Evolutionary conservation across 2,888 invertebrate species (phyloP), one percentile per base, ranked within the genome.

Genomic region (Drosophila dives): DNA sequence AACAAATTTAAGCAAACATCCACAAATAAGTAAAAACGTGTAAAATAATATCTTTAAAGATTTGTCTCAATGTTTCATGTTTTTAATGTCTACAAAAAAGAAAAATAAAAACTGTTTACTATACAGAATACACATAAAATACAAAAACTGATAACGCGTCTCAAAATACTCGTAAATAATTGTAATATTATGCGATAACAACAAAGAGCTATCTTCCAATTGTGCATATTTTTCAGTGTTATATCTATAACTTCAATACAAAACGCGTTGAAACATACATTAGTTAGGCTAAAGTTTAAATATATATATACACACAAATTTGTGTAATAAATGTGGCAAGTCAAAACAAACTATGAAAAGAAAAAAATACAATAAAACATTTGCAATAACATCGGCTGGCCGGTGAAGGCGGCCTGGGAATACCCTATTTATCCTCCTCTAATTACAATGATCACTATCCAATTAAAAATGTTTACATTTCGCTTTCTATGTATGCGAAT

Each of bases 151-250:
- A 60, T 49, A 63, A 76, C 49, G 50, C 65, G 56, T 66, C 51
- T 53, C 26, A 55, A 59, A 33, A 63, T 64, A 69, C 58, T 69
- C 69, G 63, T 64, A 74, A 67, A 69, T 79, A 54, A 68, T 72
- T 77, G 49, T 67, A 76, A 76, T 75, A 72, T 50, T 49, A 59
- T 58, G 62, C 76, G 61, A 77, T 68, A 77, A 74, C 81, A 86
- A 86, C 79, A 84, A 89, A 86, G 85, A 89, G 83, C 87, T 86
- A 84, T 86, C 83, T 89, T 77, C 83, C 86, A 80, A 83, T 83
- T 89, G 86, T 89, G 89, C 85, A 89, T 86, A 86, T 85, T 80
- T 84, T 81, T 77, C 79, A 82, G 75, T 77, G 89, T 89, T 86
- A 64, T 61, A 66, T 77, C 50, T 62, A 62, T 62, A 62, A 63